These are phyloP conservation scores for Microplitis manilae DNA, from an alignment of 2,888 invertebrate species.

Conservation along the genomic window DNA sequence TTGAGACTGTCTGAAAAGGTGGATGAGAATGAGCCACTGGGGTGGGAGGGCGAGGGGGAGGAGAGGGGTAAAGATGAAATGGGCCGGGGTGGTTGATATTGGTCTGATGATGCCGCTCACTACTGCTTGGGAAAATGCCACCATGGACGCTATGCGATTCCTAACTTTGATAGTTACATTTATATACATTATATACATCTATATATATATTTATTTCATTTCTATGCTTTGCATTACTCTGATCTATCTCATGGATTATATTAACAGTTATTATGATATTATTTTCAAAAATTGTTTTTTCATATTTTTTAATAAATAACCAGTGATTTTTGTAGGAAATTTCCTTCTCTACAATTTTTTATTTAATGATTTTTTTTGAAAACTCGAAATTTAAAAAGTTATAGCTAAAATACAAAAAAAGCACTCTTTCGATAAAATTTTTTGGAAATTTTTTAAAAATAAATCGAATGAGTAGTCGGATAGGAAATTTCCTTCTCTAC, in stretches of 20 bases:
- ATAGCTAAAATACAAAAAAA: too few species aligned
- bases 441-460: too few species aligned
- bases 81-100: neutral
- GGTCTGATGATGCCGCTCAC: neutral
- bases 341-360: too few species aligned
- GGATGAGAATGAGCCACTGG: slow-evolving; percentile 12
- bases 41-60: slow-evolving; percentile 41
- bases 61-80: slow-evolving; percentile 36
- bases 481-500: neutral
- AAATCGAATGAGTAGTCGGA: neutral
- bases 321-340: too few species aligned
- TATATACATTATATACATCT: slow-evolving; percentile 47
- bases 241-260: too few species aligned
- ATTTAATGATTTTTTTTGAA: too few species aligned
- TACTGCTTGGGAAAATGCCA: slow-evolving; percentile 52
- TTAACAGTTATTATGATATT: too few species aligned
- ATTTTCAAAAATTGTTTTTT: too few species aligned
- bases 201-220: slow-evolving; percentile 57
- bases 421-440: too few species aligned
- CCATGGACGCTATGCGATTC: slow-evolving; percentile 59
- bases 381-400: too few species aligned
- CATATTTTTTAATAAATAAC: too few species aligned
- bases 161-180: slow-evolving; percentile 71
- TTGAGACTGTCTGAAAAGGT: slow-evolving; percentile 38
- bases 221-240: slow-evolving; percentile 21